These are phyloP conservation scores for Ylistrum balloti DNA, from an alignment of 1,140 invertebrate species.

Conservation along the genomic window DNA sequence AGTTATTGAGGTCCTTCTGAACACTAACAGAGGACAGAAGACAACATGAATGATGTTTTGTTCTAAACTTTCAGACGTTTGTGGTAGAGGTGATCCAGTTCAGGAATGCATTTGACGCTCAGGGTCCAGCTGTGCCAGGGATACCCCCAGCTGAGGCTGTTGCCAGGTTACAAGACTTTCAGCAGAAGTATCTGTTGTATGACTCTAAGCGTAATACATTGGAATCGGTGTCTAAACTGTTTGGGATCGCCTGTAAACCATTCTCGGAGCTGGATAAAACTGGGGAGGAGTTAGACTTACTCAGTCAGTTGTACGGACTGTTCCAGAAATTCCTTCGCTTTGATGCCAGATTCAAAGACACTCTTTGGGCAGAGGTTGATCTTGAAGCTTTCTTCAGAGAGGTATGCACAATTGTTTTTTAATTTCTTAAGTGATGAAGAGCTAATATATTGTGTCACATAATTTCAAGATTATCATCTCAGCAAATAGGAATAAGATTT, in stretches of 20 bases:
- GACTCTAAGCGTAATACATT: conserved; percentile 81
- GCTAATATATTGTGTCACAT: not conserved
- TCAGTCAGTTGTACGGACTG: conserved; percentile 81
- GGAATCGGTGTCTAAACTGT: conserved; percentile 82
- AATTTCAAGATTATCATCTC: not conserved
- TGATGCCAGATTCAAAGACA: conserved; percentile 81
- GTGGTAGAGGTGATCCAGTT: conserved; percentile 83
- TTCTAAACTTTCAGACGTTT: conserved; percentile 77
- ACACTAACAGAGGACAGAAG: not conserved
- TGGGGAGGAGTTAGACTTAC: conserved; percentile 81
- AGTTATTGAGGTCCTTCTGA: not conserved
- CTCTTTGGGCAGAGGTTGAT: conserved; percentile 82
- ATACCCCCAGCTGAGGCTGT: conserved; percentile 81
- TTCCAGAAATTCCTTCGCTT: conserved; percentile 82
- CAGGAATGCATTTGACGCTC: conserved; percentile 82
- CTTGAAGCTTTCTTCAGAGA: conserved; percentile 77
- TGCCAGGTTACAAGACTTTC: conserved; percentile 79
- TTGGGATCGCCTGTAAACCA: conserved; percentile 81
- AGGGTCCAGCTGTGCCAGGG: conserved; percentile 81
- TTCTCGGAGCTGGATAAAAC: conserved; percentile 82
- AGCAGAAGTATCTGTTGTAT: conserved; percentile 78
- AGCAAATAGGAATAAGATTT: too few relatives aligned
- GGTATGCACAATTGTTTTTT: conserved; percentile 64
- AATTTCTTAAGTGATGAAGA: too few relatives aligned
- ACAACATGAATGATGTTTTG: not conserved